Evolutionary conservation across 2,888 invertebrate species (phyloP).

Genomic region (Aleiodes alternator): DNA sequence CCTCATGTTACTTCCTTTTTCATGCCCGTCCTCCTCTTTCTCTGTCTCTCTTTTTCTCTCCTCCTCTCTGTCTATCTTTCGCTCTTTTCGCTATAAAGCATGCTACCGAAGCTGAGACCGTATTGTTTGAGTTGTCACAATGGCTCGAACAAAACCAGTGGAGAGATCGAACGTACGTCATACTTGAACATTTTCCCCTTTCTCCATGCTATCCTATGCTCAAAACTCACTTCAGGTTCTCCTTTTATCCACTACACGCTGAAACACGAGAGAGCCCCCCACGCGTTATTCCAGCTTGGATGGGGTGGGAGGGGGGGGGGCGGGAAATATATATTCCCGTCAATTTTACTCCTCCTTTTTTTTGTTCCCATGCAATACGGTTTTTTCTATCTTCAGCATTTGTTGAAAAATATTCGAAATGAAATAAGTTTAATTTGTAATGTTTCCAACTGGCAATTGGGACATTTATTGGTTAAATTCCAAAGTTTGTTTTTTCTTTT

Average conservation of each 20-base stretch:
- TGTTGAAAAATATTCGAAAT: conserved; percentile 19
- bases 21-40: background rate
- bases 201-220: conserved; percentile 15
- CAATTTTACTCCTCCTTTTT: conserved; percentile 35
- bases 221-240: conserved; percentile 37
- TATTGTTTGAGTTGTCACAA: conserved; percentile 72
- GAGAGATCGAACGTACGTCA: conserved; percentile 63
- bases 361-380: conserved; percentile 29
- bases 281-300: conserved; percentile 17
- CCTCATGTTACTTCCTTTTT: conserved; percentile 52
- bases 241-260: conserved; percentile 45
- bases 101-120: conserved; percentile 40
- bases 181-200: conserved; percentile 51
- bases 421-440: conserved; percentile 27
- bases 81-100: conserved; percentile 35
- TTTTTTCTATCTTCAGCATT: conserved; percentile 14
- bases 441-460: conserved; percentile 2
- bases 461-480: conserved; percentile 5
- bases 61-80: conserved; percentile 2
- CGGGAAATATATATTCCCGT: conserved; percentile 21
- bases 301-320: no score
- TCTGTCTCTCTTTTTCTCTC: conserved; percentile 26
- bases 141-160: conserved; percentile 66
- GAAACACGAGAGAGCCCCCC: no score
- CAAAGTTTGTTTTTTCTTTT: no score